Percentiles rank a stretch among this genome's conserved stretches.
Conservation (phyloP, 1,140 invertebrate species). For the Pogonomyrmex californicus region DNA sequence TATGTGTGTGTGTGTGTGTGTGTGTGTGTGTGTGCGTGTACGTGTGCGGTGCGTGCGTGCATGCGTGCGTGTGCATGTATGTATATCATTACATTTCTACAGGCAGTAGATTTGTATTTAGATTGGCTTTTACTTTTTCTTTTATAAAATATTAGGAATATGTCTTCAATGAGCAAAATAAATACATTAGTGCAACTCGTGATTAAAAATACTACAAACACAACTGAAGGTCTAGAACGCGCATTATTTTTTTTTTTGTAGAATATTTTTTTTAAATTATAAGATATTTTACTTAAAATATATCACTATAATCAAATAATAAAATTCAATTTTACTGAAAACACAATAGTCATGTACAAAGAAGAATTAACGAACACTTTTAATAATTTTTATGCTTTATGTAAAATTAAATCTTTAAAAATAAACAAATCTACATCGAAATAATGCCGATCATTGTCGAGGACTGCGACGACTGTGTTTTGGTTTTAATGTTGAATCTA, state of each 20-base stretch:
- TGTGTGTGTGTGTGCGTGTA: too few relatives aligned
- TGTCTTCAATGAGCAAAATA: background rate
- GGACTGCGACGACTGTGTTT: conserved; percentile 57
- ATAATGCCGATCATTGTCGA: conserved; percentile 45
- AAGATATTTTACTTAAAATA: conserved; percentile 25
- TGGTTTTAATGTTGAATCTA: conserved; percentile 61
- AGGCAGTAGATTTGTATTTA: conserved; percentile 50
- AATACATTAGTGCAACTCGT: background rate
- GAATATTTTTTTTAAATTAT: background rate
- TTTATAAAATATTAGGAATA: conserved; percentile 12
- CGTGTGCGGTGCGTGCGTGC: too few relatives aligned
- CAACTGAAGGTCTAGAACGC: background rate
- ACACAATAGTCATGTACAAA: conserved; percentile 70
- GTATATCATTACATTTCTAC: conserved; percentile 52
- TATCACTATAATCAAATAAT: conserved; percentile 15
- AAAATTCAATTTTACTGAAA: conserved; percentile 33
- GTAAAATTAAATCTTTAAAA: conserved; percentile 70
- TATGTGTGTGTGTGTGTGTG: background rate
- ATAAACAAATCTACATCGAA: conserved; percentile 62
- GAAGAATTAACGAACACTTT: conserved; percentile 67
- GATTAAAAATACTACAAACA: background rate
- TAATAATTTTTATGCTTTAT: conserved; percentile 60
- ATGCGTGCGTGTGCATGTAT: background rate
- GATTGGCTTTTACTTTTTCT: conserved; percentile 18
- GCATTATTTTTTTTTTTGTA: background rate